A percentile compares a stretch with the other conserved stretches of the same genome.
These are phyloP conservation scores for Metalampra italica DNA, from an alignment of 2,888 invertebrate genomes.

Conservation along the genomic window DNA sequence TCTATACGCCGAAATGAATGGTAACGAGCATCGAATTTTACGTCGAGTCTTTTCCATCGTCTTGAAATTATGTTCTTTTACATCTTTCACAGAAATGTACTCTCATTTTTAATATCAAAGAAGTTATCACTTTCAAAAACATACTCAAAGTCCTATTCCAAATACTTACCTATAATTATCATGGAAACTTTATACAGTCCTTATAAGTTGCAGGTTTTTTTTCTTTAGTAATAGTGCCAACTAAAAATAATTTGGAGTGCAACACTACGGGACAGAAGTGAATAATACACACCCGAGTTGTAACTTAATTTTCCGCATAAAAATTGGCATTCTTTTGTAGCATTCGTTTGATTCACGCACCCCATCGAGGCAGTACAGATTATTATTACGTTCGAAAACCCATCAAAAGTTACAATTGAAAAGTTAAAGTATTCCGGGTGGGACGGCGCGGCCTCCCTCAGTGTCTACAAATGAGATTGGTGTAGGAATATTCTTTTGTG, in stretches of 20 bases:
- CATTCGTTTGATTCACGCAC: slow-evolving; percentile 64
- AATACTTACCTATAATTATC: too few relatives aligned
- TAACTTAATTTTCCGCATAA: slow-evolving; percentile 73
- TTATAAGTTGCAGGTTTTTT: too few relatives aligned
- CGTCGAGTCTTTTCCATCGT: slow-evolving; percentile 4
- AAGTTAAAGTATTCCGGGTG: slow-evolving; percentile 76
- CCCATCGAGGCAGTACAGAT: slow-evolving; percentile 67
- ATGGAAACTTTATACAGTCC: too few relatives aligned
- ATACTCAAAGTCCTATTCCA: too few relatives aligned
- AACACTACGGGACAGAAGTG: slow-evolving; percentile 46
- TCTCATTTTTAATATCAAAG: slow-evolving; percentile 6
- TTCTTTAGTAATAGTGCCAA: slow-evolving; percentile 27
- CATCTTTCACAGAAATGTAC: slow-evolving; percentile 2
- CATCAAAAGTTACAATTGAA: slow-evolving; percentile 79
- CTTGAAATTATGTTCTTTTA: slow-evolving; percentile 5
- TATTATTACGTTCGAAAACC: slow-evolving; percentile 78
- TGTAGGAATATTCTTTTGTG: slow-evolving; percentile 69
- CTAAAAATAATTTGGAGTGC: too few relatives aligned
- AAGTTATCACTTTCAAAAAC: too few relatives aligned
- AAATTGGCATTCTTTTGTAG: slow-evolving; percentile 75
- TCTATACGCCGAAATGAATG: slow-evolving; percentile 50
- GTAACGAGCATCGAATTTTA: slow-evolving; percentile 39
- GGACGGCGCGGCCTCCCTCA: slow-evolving; percentile 61
- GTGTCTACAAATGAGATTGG: slow-evolving; percentile 72
- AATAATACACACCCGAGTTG: slow-evolving; percentile 56